A percentile compares a stretch with the other conserved stretches of the same genome.
Conservation (phyloP, 2,797 vertebrate genomes). For the Alfaro cultratus region DNA sequence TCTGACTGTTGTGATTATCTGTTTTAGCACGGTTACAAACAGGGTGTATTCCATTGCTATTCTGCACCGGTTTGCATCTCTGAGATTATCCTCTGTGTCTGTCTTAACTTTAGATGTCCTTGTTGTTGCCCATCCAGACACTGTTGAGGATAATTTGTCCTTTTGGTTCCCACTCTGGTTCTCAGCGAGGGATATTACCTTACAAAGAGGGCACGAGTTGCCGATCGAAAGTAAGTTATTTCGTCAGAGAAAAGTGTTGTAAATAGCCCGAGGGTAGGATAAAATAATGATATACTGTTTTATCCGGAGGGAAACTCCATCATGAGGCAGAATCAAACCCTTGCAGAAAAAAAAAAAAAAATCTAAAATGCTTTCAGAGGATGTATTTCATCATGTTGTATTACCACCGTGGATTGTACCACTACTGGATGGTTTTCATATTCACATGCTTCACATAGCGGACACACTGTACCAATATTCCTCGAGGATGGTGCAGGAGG, state of each 20-base stretch:
- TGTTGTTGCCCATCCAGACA: constrained; percentile 72
- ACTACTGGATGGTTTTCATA: constrained; percentile 59
- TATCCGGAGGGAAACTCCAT: constrained; percentile 69
- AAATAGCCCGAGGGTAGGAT: constrained; percentile 78
- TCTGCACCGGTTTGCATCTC: constrained; percentile 53
- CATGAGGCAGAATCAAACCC: constrained; percentile 70
- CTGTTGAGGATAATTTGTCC: constrained; percentile 70
- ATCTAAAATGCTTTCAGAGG: constrained; percentile 71
- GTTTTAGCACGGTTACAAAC: constrained; percentile 55
- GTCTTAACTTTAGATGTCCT: constrained; percentile 58
- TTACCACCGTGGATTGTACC: constrained; percentile 58
- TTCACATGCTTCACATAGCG: constrained; percentile 47
- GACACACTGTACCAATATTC: constrained; percentile 44
- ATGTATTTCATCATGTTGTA: constrained; percentile 73
- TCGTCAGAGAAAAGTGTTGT: constrained; percentile 75
- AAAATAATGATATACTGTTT: constrained; percentile 74
- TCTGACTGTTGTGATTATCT: constrained; percentile 77
- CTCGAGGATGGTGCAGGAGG: constrained; percentile 37
- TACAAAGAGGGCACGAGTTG: constrained; percentile 72
- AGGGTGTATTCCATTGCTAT: constrained; percentile 39
- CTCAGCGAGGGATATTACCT: constrained; percentile 73
- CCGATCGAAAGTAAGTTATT: constrained; percentile 76
- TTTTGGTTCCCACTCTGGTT: constrained; percentile 67
- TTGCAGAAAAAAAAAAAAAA: constrained; percentile 45
- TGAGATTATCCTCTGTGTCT: constrained; percentile 50